Conservation (phyloP, 2,888 invertebrate genomes). For the Orthonevra nobilis region DNA sequence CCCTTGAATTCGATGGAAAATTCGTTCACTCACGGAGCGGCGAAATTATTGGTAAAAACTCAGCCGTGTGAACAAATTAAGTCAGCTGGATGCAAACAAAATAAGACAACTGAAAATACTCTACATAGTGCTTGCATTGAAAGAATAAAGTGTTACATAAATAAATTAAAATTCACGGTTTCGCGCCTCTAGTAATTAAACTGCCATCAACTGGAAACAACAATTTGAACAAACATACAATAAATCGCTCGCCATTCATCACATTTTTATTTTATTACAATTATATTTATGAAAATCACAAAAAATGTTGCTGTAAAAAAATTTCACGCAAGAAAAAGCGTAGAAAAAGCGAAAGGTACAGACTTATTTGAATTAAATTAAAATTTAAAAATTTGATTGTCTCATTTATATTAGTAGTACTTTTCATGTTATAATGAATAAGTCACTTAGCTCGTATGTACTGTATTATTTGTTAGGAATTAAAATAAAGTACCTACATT, state of each 20-base stretch:
- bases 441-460: slow-evolving; percentile 44
- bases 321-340: not conserved
- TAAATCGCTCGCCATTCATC: slow-evolving; percentile 46
- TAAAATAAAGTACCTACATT: slow-evolving; percentile 21
- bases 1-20: slow-evolving; percentile 90
- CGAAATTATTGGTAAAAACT: slow-evolving; percentile 92
- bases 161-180: slow-evolving; percentile 22
- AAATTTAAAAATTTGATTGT: slow-evolving; percentile 18
- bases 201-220: slow-evolving; percentile 38
- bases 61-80: slow-evolving; percentile 84
- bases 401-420: slow-evolving; percentile 23
- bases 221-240: slow-evolving; percentile 8
- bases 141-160: slow-evolving; percentile 1
- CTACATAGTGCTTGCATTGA: slow-evolving; percentile 22
- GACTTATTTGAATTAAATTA: slow-evolving; percentile 14
- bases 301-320: slow-evolving; percentile 28
- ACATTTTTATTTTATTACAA: too few species aligned
- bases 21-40: slow-evolving; percentile 91
- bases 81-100: not conserved
- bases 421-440: slow-evolving; percentile 68
- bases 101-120: slow-evolving; percentile 27
- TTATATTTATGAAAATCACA: too few species aligned
- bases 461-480: slow-evolving; percentile 60
- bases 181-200: slow-evolving; percentile 36
- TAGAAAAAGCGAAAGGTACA: not conserved